phyloP scores from a whole-genome alignment of 2,888 invertebrate species.

The Xestobium rufovillosum region DNA sequence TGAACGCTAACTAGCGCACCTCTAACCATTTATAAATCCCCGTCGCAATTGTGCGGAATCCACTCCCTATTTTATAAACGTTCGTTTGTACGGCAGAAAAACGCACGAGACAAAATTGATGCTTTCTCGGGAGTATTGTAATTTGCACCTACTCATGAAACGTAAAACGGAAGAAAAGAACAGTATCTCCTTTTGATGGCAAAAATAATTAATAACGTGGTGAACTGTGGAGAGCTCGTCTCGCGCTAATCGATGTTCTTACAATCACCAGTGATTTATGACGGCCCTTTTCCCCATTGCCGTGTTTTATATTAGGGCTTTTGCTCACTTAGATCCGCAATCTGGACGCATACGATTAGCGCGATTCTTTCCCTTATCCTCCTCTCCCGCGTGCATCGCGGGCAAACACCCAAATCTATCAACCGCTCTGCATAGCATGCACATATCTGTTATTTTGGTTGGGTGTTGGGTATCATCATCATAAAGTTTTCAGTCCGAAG shows the following conservation, averaged over 20 bases:
- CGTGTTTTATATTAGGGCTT: neutral
- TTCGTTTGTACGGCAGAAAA: constrained; percentile 20
- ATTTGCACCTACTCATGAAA: constrained; percentile 34
- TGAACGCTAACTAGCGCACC: constrained; percentile 21
- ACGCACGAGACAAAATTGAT: constrained; percentile 33
- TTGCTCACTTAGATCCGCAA: too few relatives aligned
- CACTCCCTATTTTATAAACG: constrained; percentile 20
- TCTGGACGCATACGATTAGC: too few relatives aligned
- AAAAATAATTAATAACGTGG: constrained; percentile 41
- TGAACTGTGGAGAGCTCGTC: constrained; percentile 26
- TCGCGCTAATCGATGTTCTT: constrained; percentile 40
- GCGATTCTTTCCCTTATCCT: too few relatives aligned
- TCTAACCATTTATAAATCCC: constrained; percentile 21
- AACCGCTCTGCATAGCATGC: too few relatives aligned
- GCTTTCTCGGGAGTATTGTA: constrained; percentile 29
- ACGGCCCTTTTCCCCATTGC: constrained; percentile 20
- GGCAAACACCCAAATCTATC: too few relatives aligned
- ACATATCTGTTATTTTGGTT: too few relatives aligned
- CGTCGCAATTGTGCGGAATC: constrained; percentile 21
- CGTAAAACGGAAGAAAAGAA: constrained; percentile 29
- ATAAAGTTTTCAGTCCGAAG: too few relatives aligned
- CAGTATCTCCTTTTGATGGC: constrained; percentile 33
- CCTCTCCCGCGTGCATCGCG: too few relatives aligned
- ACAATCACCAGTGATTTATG: constrained; percentile 40
- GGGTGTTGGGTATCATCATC: too few relatives aligned